These are phyloP conservation scores for Brachyptera putata DNA, from an alignment of 2,888 invertebrate genomes.

Conservation along the genomic window DNA sequence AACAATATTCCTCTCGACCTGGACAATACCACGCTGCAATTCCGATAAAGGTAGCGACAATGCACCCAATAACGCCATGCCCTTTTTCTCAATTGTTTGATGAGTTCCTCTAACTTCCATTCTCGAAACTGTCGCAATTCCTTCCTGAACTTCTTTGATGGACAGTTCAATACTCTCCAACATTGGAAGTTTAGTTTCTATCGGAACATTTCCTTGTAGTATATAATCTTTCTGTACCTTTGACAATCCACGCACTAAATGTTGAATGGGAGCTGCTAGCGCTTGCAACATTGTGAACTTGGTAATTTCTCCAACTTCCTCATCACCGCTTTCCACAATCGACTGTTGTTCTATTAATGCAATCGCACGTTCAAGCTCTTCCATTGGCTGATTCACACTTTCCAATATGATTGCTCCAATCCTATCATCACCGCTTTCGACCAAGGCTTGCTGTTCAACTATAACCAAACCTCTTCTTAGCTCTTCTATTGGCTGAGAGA, in stretches of 20 bases:
- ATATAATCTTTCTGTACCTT: constrained; percentile 21
- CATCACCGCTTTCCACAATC: constrained; percentile 11
- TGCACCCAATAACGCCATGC: not conserved
- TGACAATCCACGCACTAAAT: constrained; percentile 18
- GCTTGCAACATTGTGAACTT: constrained; percentile 20
- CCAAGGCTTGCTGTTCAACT: constrained; percentile 44
- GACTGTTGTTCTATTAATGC: constrained; percentile 27
- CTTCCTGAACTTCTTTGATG: constrained; percentile 39
- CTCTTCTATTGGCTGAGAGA: constrained; percentile 51
- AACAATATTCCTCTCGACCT: constrained; percentile 16
- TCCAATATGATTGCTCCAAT: constrained; percentile 11
- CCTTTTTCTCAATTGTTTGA: not conserved
- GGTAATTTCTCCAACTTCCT: constrained; percentile 7
- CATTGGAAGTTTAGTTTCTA: constrained; percentile 32
- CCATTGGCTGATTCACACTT: constrained; percentile 17
- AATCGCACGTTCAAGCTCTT: constrained; percentile 12
- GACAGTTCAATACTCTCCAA: constrained; percentile 48
- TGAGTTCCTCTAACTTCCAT: not conserved
- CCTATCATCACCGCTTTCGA: constrained; percentile 37
- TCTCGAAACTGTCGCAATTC: constrained; percentile 16
- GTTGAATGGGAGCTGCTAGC: constrained; percentile 19
- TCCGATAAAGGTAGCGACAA: constrained; percentile 24
- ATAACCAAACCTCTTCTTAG: constrained; percentile 47
- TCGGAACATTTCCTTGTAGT: not conserved
- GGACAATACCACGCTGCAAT: constrained; percentile 26